These are phyloP conservation scores for Aldabrachelys gigantea DNA, from an alignment of 2,113 vertebrate genomes.

Conservation along the genomic window DNA sequence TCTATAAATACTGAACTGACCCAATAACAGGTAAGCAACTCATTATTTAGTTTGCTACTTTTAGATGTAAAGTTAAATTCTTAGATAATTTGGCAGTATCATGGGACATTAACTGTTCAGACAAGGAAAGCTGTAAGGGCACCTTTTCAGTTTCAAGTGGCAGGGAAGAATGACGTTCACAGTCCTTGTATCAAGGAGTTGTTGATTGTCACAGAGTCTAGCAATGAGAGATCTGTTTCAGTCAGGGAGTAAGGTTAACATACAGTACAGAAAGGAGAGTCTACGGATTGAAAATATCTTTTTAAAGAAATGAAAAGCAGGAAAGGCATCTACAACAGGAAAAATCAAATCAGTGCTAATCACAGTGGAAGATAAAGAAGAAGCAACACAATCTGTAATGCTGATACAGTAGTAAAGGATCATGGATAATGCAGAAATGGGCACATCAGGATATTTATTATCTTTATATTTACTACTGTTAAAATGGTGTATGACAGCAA, in stretches of 20 bases:
- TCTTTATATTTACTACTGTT: not conserved
- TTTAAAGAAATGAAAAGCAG: not conserved
- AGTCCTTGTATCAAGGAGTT: not conserved
- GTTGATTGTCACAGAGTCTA: not conserved
- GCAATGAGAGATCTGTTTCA: not conserved
- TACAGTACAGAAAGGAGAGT: not conserved
- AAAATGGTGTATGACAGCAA: not conserved
- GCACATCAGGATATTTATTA: conserved; percentile 5
- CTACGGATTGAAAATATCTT: not conserved
- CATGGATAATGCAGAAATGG: not conserved
- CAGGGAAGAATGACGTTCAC: not conserved
- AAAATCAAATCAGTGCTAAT: conserved; percentile 29
- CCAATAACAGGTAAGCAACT: not conserved
- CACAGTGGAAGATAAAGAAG: not conserved
- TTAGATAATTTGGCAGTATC: not conserved
- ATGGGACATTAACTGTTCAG: not conserved
- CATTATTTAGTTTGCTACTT: not conserved
- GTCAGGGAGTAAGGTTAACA: not conserved
- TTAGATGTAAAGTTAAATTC: not conserved
- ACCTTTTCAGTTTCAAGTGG: not conserved
- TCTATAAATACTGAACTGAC: not conserved
- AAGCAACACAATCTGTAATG: conserved; percentile 4
- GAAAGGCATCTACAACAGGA: not conserved
- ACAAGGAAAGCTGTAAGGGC: not conserved
- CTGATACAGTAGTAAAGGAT: conserved; percentile 19